Percentiles rank a stretch among this genome's conserved stretches.
Evolutionary conservation across 2,113 vertebrate genomes (phyloP).

Genomic region (Abramis brama): DNA sequence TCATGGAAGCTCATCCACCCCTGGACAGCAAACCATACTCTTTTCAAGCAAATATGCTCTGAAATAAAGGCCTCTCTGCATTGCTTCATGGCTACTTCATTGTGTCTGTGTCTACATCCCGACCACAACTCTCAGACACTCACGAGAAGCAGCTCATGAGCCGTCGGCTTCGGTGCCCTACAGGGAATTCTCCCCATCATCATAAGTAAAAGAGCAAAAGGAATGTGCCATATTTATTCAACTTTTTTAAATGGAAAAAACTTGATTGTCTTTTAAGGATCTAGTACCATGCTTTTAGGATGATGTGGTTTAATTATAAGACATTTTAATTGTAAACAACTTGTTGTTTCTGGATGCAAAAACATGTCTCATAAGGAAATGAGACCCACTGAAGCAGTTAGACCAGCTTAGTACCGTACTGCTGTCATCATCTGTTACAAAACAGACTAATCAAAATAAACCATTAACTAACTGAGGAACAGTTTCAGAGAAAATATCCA

Average conservation of each 20-base stretch:
- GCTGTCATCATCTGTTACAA: not conserved
- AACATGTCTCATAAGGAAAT: not conserved
- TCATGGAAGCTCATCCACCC: not conserved
- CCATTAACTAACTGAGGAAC: constrained; percentile 3
- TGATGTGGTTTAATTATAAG: not conserved
- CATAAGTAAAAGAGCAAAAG: not conserved
- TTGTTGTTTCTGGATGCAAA: not conserved
- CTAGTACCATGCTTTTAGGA: not conserved
- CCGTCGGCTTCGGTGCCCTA: not conserved
- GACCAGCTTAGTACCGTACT: not conserved
- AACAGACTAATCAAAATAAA: not conserved
- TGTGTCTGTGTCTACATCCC: constrained; percentile 4
- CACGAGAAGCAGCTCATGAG: constrained; percentile 1
- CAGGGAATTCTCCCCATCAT: not conserved
- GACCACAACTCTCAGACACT: constrained; percentile 9
- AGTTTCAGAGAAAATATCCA: not conserved
- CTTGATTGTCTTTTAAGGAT: not conserved
- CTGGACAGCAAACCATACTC: not conserved
- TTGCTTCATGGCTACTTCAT: constrained; percentile 4
- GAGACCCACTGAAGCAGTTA: not conserved
- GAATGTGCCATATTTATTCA: not conserved
- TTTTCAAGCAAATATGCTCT: not conserved
- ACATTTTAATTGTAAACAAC: not conserved
- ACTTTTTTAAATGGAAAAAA: not conserved
- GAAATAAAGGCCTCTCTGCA: not conserved